A percentile compares a stretch with the other conserved stretches of the same genome.
phyloP scores from a whole-genome alignment of 2,113 vertebrate species.

The Indicator indicator region DNA sequence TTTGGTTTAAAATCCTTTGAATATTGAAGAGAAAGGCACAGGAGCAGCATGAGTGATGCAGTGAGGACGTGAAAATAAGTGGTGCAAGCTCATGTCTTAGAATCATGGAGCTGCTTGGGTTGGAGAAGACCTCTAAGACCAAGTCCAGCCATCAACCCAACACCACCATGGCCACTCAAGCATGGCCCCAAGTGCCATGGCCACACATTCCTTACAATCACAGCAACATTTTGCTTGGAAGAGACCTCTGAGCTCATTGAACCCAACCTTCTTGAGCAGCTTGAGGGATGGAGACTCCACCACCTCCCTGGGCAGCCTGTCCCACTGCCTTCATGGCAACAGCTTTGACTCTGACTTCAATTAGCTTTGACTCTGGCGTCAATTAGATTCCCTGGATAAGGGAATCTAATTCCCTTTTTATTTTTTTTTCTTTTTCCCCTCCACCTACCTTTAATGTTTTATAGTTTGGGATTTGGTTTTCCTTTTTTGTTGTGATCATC shows the following conservation, averaged over 20 bases:
- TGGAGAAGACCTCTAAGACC: too few relatives aligned
- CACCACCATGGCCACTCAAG: too few relatives aligned
- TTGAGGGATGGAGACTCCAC: too few relatives aligned
- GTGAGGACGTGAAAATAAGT: rapidly evolving
- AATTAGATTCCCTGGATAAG: neutral
- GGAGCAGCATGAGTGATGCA: neutral
- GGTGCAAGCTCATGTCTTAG: neutral
- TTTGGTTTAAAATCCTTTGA: neutral
- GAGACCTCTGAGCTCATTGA: too few relatives aligned
- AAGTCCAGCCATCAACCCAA: too few relatives aligned
- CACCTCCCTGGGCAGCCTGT: too few relatives aligned
- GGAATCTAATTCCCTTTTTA: neutral
- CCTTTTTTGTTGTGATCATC: neutral
- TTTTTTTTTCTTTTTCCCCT: too few relatives aligned
- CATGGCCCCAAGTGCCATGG: too few relatives aligned
- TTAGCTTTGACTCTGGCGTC: neutral
- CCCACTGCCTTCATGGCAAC: neutral
- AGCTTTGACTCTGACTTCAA: neutral
- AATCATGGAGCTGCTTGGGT: too few relatives aligned
- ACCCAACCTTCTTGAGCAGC: too few relatives aligned
- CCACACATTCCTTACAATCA: too few relatives aligned
- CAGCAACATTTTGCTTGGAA: too few relatives aligned
- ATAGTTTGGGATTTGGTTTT: neutral
- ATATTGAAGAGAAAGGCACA: neutral
- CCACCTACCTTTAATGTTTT: neutral